phyloP scores from a whole-genome alignment of 92 coral and sea anemone genomes.

The Epizoanthus rinbou region DNA sequence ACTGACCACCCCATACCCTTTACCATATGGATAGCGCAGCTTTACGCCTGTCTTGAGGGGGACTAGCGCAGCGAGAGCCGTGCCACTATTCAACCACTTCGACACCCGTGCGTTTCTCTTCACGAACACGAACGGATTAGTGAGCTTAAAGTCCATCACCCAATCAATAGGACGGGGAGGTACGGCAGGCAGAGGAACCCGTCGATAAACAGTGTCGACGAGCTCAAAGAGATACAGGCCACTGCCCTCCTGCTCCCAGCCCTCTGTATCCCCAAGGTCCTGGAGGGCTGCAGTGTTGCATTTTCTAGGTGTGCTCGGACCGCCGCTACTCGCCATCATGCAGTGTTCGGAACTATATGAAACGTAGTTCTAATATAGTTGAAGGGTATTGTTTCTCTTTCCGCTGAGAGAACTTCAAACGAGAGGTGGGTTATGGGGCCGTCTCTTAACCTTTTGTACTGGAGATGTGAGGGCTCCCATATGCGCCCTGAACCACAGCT shows the following conservation, averaged over 20 bases:
- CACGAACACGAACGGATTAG: neutral
- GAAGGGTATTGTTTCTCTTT: neutral
- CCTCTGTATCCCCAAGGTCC: neutral
- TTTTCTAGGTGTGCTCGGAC: too few species aligned
- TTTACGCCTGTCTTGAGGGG: neutral
- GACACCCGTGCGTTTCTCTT: neutral
- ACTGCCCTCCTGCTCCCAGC: constrained; percentile 6
- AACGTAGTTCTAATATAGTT: neutral
- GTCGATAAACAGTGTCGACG: neutral
- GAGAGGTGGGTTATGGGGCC: constrained; percentile 21
- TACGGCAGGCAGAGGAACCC: neutral
- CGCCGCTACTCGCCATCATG: neutral
- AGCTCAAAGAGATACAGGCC: constrained; percentile 2
- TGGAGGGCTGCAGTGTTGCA: neutral
- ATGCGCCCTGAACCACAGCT: too few species aligned
- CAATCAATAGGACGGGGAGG: neutral
- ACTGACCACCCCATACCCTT: neutral
- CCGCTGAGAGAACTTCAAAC: neutral
- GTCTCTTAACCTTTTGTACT: neutral
- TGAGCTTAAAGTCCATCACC: neutral
- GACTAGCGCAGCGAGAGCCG: neutral
- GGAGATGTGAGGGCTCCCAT: neutral
- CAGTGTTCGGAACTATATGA: neutral
- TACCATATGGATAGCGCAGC: neutral
- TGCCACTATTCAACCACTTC: neutral